Conservation (phyloP, 2,888 invertebrate genomes). For the Boloria selene region DNA sequence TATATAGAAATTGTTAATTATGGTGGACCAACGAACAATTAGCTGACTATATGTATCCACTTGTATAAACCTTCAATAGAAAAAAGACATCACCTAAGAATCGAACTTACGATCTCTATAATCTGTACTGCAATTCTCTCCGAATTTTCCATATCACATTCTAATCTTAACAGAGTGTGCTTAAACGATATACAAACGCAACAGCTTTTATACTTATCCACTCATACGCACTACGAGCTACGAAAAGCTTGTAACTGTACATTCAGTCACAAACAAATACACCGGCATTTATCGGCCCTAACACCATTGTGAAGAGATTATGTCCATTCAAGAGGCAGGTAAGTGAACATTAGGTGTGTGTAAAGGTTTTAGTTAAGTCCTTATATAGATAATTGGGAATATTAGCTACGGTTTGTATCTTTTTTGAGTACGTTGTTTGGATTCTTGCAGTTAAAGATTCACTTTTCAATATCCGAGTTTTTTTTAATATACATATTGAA, state of each 20-base stretch:
- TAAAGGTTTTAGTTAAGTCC: constrained; percentile 51
- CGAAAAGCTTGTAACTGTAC: constrained; percentile 67
- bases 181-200: constrained; percentile 23
- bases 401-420: constrained; percentile 56
- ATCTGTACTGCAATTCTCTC: too few species aligned
- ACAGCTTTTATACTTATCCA: constrained; percentile 29
- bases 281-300: constrained; percentile 60
- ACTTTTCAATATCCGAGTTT: not conserved
- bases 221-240: constrained; percentile 58
- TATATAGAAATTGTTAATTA: too few species aligned
- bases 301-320: constrained; percentile 70
- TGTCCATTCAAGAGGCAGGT: constrained; percentile 68
- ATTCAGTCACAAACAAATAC: constrained; percentile 68
- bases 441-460: not conserved
- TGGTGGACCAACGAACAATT: too few species aligned
- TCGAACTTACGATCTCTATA: too few species aligned
- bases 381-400: constrained; percentile 49
- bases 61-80: too few species aligned
- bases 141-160: not conserved
- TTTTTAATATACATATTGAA: too few species aligned
- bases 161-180: not conserved
- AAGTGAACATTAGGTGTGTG: constrained; percentile 60
- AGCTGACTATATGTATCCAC: too few species aligned
- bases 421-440: constrained; percentile 1
- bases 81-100: too few species aligned